Evolutionary conservation across 2,113 vertebrate genomes (phyloP).

Genomic region (Dasyurus viverrinus): DNA sequence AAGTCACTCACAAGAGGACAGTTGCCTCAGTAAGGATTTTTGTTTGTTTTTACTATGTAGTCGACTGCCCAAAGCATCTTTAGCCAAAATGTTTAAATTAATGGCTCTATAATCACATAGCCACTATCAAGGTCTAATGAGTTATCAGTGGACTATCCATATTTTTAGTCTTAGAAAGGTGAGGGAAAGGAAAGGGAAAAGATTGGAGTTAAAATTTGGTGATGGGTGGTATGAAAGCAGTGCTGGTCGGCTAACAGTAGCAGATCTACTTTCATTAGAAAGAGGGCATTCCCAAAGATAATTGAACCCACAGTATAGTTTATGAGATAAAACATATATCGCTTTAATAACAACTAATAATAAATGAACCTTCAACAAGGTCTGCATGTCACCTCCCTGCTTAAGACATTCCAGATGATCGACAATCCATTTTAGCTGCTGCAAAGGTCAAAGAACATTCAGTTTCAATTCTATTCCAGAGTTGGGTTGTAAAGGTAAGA

Average conservation of each 20-base stretch:
- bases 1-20: not conserved
- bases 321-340: not conserved
- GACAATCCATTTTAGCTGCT: slow-evolving; percentile 52
- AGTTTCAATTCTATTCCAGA: slow-evolving; percentile 31
- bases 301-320: slow-evolving; percentile 20
- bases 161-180: slow-evolving; percentile 20
- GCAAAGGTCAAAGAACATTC: slow-evolving; percentile 63
- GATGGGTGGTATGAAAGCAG: not conserved
- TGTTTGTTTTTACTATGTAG: not conserved
- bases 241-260: not conserved
- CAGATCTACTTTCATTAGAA: slow-evolving; percentile 22
- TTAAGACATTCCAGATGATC: slow-evolving; percentile 52
- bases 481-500: slow-evolving; percentile 50
- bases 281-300: not conserved
- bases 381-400: slow-evolving; percentile 13
- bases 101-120: accelerated
- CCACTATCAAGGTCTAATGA: not conserved
- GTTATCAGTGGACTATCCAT: not conserved
- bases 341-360: not conserved
- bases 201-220: not conserved
- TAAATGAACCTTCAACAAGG: not conserved
- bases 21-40: not conserved
- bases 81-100: not conserved
- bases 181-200: not conserved
- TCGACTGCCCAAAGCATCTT: not conserved